Evolutionary conservation across 2,888 invertebrate species (phyloP), one percentile per base, ranked within the genome.

Genomic region (Hartigia nigra): DNA sequence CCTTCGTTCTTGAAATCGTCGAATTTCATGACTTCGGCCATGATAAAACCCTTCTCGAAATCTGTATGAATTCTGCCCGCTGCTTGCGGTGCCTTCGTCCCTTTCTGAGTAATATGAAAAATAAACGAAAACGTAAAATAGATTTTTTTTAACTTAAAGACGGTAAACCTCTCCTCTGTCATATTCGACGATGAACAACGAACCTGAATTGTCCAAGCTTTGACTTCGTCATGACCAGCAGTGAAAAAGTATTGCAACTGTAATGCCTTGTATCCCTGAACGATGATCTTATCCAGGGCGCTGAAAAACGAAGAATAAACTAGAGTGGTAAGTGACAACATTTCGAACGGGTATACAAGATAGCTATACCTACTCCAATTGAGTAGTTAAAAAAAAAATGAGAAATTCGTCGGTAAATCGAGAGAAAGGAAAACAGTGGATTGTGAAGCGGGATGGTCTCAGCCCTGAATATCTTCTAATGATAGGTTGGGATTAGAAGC

Each of bases 1-100:
- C 99, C 99, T 92, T 98, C 97, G 90, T 98, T 98, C 91, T 98
- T 98, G 92, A 99, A 98, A 92, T 99, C 99, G 83, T 96, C 96
- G 91, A 94, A 99, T 91, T 98, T 98, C 99, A 99, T 99, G 39
- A 99, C 98, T 92, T 99, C 99, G 31, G 99, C 99, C 99, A 99
- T 99, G 84, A 99, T 99, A 93, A 99, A 99, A 74, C 99, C 99
- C 92, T 99, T 99, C 92, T 99, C 99, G 92, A 99, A 99, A 92
- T 99, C 99, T 0, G 99, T 98, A 92, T 99, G 99, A 91, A 99
- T 99, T 88, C 96, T 95, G 1, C 99, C 99, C 23, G 99, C 99
- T 12, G 99, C 99, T 91, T 98, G 98, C 0, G 99, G 99, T 0
- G 99, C 99, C 92, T 99, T 99, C 0, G 98, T 97, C 79, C 98